These are phyloP conservation scores for Sthenelais limicola DNA, from an alignment of 2,888 invertebrate genomes.

Conservation along the genomic window DNA sequence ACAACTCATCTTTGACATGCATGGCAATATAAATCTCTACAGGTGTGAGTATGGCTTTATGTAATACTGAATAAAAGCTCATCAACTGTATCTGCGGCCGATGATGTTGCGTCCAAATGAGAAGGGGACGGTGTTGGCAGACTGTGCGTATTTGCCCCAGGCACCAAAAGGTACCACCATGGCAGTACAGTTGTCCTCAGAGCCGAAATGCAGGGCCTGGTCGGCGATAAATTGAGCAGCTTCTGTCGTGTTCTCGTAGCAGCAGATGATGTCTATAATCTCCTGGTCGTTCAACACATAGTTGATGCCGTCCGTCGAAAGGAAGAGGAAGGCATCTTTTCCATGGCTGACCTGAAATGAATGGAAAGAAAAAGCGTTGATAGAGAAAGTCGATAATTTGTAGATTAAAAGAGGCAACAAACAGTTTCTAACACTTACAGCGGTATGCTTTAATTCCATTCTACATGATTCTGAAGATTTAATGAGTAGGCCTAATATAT, in stretches of 20 bases:
- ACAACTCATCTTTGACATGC: too few species aligned
- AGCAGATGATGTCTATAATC: slow-evolving; percentile 72
- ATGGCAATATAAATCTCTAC: too few species aligned
- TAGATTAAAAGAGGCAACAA: too few species aligned
- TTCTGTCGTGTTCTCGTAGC: slow-evolving; percentile 71
- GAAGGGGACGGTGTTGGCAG: slow-evolving; percentile 56
- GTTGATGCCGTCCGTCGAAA: slow-evolving; percentile 74
- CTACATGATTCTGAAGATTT: too few species aligned
- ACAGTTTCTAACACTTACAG: too few species aligned
- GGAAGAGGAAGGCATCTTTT: slow-evolving; percentile 74
- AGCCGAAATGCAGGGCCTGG: slow-evolving; percentile 74
- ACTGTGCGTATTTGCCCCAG: slow-evolving; percentile 73
- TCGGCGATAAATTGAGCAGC: slow-evolving; percentile 74
- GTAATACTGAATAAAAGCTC: too few species aligned
- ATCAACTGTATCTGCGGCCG: slow-evolving; percentile 36
- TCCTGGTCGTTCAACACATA: slow-evolving; percentile 74
- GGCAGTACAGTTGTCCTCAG: slow-evolving; percentile 75
- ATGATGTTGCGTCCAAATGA: slow-evolving; percentile 36
- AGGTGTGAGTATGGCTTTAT: too few species aligned
- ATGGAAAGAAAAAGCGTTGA: too few species aligned
- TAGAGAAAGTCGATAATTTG: too few species aligned
- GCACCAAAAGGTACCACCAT: slow-evolving; percentile 75
- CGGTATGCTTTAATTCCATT: too few species aligned
- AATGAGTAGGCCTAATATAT: too few species aligned
- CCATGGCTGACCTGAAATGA: slow-evolving; percentile 74